Percentiles rank a stretch among this genome's conserved stretches.
phyloP scores from a whole-genome alignment of 2,113 vertebrate species.

The Pseudopipra pipra region DNA sequence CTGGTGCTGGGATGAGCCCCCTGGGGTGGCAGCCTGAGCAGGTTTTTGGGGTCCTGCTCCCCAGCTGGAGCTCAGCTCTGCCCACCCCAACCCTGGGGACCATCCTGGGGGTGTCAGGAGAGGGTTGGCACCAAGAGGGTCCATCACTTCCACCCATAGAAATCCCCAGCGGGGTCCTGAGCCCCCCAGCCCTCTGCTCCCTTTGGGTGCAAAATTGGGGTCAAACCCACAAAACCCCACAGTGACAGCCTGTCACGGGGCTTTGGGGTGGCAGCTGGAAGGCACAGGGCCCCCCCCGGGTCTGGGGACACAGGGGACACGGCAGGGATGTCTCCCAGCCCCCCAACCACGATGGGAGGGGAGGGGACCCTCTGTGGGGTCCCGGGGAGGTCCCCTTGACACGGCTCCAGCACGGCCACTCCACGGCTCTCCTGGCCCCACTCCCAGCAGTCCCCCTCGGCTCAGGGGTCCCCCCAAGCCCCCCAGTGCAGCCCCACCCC shows the following conservation, averaged over 20 bases:
- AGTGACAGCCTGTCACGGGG: rapidly evolving
- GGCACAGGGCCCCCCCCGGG: rapidly evolving
- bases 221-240: rapidly evolving
- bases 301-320: not conserved
- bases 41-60: not conserved
- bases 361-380: rapidly evolving
- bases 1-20: not conserved
- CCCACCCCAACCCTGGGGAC: not conserved
- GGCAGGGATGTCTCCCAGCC: not conserved
- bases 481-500: not conserved
- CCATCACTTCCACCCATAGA: rapidly evolving
- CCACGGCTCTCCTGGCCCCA: rapidly evolving
- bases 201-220: rapidly evolving
- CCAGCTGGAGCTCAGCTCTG: not conserved
- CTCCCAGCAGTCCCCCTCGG: rapidly evolving
- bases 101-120: not conserved
- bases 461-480: not conserved
- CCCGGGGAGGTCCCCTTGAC: rapidly evolving
- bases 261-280: not conserved
- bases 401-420: rapidly evolving
- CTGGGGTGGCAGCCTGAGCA: rapidly evolving
- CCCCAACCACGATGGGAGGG: rapidly evolving
- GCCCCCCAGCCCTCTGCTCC: not conserved
- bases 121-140: not conserved
- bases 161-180: not conserved